phyloP scores from a whole-genome alignment of 2,113 vertebrate genomes.

The Anguilla japonica region DNA sequence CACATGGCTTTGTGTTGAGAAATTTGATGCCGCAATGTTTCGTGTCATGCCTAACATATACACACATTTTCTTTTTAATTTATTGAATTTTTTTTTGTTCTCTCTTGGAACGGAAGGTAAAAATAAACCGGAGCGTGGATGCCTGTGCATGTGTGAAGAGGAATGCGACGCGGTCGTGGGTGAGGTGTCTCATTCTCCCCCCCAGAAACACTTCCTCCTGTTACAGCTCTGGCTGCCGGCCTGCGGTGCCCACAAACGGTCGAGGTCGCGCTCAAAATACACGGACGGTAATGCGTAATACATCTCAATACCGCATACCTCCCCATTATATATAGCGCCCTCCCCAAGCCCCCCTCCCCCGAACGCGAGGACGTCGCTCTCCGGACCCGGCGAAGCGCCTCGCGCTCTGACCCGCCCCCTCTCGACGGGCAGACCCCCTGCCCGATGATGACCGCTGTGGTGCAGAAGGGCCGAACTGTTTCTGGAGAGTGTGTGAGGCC shows the following conservation, averaged over 20 bases:
- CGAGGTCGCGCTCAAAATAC: constrained; percentile 72
- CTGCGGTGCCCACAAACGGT: constrained; percentile 72
- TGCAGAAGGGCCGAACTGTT: neutral
- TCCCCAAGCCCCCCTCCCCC: constrained; percentile 54
- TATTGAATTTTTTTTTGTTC: neutral
- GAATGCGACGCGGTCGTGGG: constrained; percentile 73
- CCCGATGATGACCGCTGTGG: neutral
- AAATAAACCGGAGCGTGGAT: constrained; percentile 45
- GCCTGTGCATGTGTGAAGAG: constrained; percentile 74
- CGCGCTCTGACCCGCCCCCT: neutral
- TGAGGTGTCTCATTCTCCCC: constrained; percentile 70
- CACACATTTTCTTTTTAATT: neutral
- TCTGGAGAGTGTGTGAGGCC: neutral
- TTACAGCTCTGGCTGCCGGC: constrained; percentile 76
- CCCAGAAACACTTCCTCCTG: constrained; percentile 80
- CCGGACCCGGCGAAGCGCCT: constrained; percentile 42
- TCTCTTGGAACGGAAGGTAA: constrained; percentile 43
- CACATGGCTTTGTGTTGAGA: too few species aligned
- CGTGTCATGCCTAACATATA: too few species aligned
- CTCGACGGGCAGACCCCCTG: neutral
- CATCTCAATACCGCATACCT: constrained; percentile 67
- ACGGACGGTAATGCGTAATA: constrained; percentile 76
- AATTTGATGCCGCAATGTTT: too few species aligned
- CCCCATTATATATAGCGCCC: constrained; percentile 61
- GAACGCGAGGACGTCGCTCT: constrained; percentile 56